These are phyloP conservation scores for Phoeniculus purpureus DNA, from an alignment of 2,797 vertebrate species.

Conservation along the genomic window DNA sequence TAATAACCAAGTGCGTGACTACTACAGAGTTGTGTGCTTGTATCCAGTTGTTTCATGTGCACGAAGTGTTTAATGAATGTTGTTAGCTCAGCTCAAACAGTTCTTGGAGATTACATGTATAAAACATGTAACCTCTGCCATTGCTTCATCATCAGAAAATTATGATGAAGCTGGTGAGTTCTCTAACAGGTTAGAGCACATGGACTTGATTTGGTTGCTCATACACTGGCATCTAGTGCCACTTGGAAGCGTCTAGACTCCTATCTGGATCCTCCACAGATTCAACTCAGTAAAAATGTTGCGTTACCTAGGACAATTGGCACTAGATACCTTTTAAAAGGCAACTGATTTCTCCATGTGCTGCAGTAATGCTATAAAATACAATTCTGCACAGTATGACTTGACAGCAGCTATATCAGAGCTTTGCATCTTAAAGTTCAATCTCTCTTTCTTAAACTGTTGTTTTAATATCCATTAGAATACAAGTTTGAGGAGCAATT, in stretches of 20 bases:
- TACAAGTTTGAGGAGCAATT: neutral
- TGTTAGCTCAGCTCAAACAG: neutral
- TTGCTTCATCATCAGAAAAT: neutral
- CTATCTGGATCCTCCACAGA: no score
- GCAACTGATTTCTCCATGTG: neutral
- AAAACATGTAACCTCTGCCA: neutral
- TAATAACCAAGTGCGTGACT: neutral
- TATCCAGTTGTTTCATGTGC: neutral
- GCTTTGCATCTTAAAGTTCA: neutral
- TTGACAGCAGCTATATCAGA: neutral
- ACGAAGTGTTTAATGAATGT: neutral
- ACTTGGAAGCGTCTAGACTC: no score
- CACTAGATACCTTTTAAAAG: no score
- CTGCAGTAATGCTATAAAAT: neutral
- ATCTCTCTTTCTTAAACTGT: neutral
- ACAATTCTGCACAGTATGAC: neutral
- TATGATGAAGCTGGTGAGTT: neutral
- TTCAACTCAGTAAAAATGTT: no score
- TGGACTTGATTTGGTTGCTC: neutral
- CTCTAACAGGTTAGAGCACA: neutral
- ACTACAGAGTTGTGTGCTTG: neutral
- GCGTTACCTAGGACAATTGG: no score
- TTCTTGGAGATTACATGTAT: neutral
- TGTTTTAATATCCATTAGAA: conserved; percentile 33
- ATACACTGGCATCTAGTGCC: no score